Evolutionary conservation across 2,888 invertebrate species (phyloP).

Genomic region (Dolomedes plantarius): DNA sequence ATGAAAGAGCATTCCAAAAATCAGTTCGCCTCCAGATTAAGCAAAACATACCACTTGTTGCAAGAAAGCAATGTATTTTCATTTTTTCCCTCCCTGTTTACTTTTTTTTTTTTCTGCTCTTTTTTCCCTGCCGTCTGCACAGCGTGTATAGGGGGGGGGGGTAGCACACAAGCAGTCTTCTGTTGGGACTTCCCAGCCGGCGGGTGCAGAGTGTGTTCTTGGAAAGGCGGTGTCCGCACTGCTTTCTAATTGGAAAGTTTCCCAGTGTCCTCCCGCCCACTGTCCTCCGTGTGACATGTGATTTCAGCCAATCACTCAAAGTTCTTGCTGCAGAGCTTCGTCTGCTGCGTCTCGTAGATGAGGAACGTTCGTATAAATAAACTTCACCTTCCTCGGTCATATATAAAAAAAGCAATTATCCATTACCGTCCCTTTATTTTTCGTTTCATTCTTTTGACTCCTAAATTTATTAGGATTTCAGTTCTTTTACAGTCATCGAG

Average conservation of each 20-base stretch:
- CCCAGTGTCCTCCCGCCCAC: neutral
- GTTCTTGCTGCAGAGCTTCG: too few relatives aligned
- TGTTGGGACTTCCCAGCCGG: neutral
- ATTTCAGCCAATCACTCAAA: slow-evolving; percentile 10
- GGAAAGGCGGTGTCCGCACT: slow-evolving; percentile 4
- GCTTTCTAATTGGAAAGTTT: neutral
- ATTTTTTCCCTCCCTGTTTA: neutral
- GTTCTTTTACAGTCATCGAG: too few relatives aligned
- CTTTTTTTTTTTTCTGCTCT: neutral
- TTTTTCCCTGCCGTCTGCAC: neutral
- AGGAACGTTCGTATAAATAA: too few relatives aligned
- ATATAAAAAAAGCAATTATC: too few relatives aligned
- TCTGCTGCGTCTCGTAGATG: too few relatives aligned
- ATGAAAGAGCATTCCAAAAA: too few relatives aligned
- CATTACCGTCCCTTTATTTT: too few relatives aligned
- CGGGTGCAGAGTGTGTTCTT: neutral
- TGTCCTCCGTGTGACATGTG: neutral
- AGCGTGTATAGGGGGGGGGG: too few relatives aligned
- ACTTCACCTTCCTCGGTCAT: too few relatives aligned
- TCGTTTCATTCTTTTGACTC: too few relatives aligned
- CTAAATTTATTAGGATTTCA: too few relatives aligned
- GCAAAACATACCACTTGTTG: slow-evolving; percentile 4
- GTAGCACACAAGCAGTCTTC: too few relatives aligned
- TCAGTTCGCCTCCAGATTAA: neutral
- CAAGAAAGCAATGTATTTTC: neutral